A percentile compares a stretch with the other conserved stretches of the same genome.
Evolutionary conservation across 2,888 invertebrate genomes (phyloP).

Genomic region (Polydrusus tereticollis): DNA sequence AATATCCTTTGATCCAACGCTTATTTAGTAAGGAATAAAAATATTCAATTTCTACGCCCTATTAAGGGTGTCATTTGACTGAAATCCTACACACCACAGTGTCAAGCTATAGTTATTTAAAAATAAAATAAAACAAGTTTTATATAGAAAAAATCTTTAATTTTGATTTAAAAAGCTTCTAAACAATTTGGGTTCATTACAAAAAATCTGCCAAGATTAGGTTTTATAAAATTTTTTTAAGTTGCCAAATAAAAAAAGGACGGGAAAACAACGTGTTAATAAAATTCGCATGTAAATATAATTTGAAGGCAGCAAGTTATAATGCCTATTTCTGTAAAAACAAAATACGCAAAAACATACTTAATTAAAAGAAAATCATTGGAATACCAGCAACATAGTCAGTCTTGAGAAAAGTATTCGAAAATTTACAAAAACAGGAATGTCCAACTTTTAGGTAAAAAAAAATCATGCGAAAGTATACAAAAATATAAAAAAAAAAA

Average conservation of each 20-base stretch:
- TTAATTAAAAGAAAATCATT: conserved; percentile 13
- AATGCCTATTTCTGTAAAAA: conserved; percentile 61
- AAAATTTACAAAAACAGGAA: conserved; percentile 59
- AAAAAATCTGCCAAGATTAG: conserved; percentile 27
- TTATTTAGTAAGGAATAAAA: no score
- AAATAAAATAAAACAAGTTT: conserved; percentile 6
- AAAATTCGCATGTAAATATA: conserved; percentile 26
- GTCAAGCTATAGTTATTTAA: no score
- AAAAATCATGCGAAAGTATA: conserved; percentile 58
- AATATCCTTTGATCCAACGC: no score
- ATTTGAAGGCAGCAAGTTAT: conserved; percentile 52
- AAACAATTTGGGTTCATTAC: not conserved
- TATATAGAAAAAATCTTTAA: conserved; percentile 37
- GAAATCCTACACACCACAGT: no score
- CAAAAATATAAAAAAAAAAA: conserved; percentile 51
- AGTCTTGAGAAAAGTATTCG: conserved; percentile 63
- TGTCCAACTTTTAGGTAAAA: conserved; percentile 62
- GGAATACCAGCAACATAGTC: conserved; percentile 60
- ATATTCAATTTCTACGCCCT: no score
- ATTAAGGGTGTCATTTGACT: no score
- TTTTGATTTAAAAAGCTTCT: conserved; percentile 23
- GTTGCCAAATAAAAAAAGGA: conserved; percentile 19
- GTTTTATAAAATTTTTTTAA: conserved; percentile 4
- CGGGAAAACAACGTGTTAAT: conserved; percentile 9
- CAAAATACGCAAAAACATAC: conserved; percentile 61